Evolutionary conservation across 2,888 invertebrate genomes (phyloP), one percentile per base, ranked within the genome.

Genomic region (Pseudococcus viburni): DNA sequence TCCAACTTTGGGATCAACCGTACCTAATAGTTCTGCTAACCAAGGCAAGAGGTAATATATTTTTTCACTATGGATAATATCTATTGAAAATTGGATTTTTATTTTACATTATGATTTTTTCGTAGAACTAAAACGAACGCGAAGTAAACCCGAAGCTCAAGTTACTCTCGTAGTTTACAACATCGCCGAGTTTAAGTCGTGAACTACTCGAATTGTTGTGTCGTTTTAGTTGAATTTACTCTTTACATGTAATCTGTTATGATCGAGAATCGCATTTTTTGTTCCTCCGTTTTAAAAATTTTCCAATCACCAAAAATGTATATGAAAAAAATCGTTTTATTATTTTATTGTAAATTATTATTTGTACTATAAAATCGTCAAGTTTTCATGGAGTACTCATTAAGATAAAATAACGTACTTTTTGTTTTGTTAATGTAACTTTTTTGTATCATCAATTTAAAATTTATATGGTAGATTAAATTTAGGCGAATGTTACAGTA

Each of bases 401-500:
- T 33, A 42, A n/a, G 46, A 19, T 46, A 46, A 46, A 0, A 46
- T 19, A 19, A 46, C 80, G 46, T 46, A 83, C 46, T 46, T 83
- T 46, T 80, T 42, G 42, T 80, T 83, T 46, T 83, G 19, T 83
- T 19, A 46, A n/a, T 83, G 80, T 46, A 83, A 46, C 46, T 7
- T 83, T 83, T 77, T 83, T 83, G 80, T 83, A 83, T 83, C 80
- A 46, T 83, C 80, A 83, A 83, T 83, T 83, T 46, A 83, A 33
- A 83, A 83, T 83, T 83, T 46, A 83, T 46, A 22, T 83, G 46
- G 19, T 42, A 83, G n/a, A 19, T 83, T 83, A 83, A 83, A 83
- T 83, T 46, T 83, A 83, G 42, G 46, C 80, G 11, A 83, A 46
- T 83, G 19, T 83, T 46, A 12, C 46, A 46, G n/a, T 83, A 46